Evolutionary conservation across 2,797 vertebrate genomes (phyloP), one percentile per base, ranked within the genome.

Genomic region (Gymnothorax javanicus): DNA sequence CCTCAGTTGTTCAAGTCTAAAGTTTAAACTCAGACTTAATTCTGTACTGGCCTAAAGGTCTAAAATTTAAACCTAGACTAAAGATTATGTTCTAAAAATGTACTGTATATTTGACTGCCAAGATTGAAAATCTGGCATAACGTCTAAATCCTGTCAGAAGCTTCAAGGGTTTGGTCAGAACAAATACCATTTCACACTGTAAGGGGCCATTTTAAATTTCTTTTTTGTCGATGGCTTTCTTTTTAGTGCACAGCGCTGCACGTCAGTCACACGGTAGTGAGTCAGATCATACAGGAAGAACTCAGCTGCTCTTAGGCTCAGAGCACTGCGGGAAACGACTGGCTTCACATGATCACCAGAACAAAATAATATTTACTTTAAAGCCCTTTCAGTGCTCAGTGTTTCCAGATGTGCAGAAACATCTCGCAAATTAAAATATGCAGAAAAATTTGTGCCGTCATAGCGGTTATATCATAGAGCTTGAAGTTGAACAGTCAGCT

Each of bases 161-260:
- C 33, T 43, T 43, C 33, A 43, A 43, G 33, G 33, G 33, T 43
- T 43, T 43, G 33, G 89, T 87, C 84, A 91, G 91, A 88, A 56
- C 89, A 87, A 90, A 90, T 90, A 91, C 88, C 91, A 43, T 62
- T 58, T 52, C 5, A 43, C 57, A 71, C 69, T 83, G 67, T 11
- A n/a, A 83, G n/a, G 81, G 50, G 54, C 27, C 43, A n/a, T 83
- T 73, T 87, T 60, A 59, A 62, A 50, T 25, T 17, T 3, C 25
- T 57, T 69, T 69, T 58, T 62, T 69, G 58, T 82, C 69, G 69
- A 69, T 15, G 59, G 6, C 23, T 54, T 81, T 2, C 8, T 15
- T 54, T 23, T 81, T 52, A 79, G 77, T n/a, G 56, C 77, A 23
- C 4, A 17, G 33, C 62, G 23, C 52, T 25, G n/a, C 20, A 82